Conservation (phyloP, 2,113 vertebrate genomes). For the Pseudolaguvia tuberculata region DNA sequence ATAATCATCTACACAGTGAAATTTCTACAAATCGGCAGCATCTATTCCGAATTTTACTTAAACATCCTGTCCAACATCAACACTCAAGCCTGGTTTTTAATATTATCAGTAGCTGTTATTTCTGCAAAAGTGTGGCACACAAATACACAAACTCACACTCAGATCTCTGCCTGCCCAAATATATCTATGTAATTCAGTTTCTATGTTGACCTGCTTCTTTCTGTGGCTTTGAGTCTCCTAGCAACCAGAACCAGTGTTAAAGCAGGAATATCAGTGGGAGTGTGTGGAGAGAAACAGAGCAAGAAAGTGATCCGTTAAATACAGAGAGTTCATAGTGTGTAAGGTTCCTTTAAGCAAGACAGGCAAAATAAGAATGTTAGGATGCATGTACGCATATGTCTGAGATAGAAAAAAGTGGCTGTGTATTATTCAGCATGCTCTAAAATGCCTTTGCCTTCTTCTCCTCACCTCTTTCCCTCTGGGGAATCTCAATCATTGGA, state of each 20-base stretch:
- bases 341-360: neutral
- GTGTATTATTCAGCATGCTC: neutral
- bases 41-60: slow-evolving; percentile 16
- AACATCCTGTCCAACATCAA: slow-evolving; percentile 14
- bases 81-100: neutral
- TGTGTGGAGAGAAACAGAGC: slow-evolving; percentile 53
- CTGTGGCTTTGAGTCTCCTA: slow-evolving; percentile 67
- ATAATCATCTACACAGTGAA: neutral
- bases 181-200: slow-evolving; percentile 58
- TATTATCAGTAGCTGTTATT: slow-evolving; percentile 11
- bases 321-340: slow-evolving; percentile 39
- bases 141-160: neutral
- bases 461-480: slow-evolving; percentile 41
- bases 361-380: slow-evolving; percentile 18
- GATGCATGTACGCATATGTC: slow-evolving; percentile 24
- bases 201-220: slow-evolving; percentile 64
- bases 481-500: neutral
- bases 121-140: slow-evolving; percentile 8
- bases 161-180: slow-evolving; percentile 48
- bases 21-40: slow-evolving; percentile 6
- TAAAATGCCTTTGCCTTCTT: slow-evolving; percentile 44
- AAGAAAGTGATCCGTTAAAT: slow-evolving; percentile 45
- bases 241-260: slow-evolving; percentile 73
- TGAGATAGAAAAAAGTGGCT: neutral
- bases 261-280: slow-evolving; percentile 66